Percentiles rank a stretch among this genome's conserved stretches.
Evolutionary conservation across 2,797 vertebrate genomes (phyloP).

Genomic region (Poecile montanus): DNA sequence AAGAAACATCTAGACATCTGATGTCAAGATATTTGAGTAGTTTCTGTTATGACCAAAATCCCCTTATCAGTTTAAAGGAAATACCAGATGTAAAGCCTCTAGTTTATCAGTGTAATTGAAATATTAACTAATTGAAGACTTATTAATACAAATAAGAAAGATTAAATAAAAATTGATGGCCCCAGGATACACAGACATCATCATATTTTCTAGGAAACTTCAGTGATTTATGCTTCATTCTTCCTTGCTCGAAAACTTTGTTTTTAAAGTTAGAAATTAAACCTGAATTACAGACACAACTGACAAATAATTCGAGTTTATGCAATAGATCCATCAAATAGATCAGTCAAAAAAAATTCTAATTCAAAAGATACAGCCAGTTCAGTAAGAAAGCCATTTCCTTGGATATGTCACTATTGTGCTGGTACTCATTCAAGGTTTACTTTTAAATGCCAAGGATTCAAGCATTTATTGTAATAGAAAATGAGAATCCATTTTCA

Average conservation of each 20-base stretch:
- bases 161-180: not conserved
- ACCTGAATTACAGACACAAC: not conserved
- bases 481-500: not conserved
- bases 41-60: not conserved
- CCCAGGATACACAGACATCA: not conserved
- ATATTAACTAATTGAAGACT: not conserved
- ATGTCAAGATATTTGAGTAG: not conserved
- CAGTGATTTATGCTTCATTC: not conserved
- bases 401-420: not conserved
- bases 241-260: not conserved
- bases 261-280: not conserved
- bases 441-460: not conserved
- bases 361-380: not conserved
- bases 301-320: not conserved
- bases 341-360: not conserved
- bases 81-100: not conserved
- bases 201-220: not conserved
- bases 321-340: not conserved
- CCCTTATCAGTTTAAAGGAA: not conserved
- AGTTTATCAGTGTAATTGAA: not conserved
- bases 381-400: not conserved
- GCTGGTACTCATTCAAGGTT: not conserved
- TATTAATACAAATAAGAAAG: not conserved
- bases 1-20: not conserved
- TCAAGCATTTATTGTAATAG: not conserved